Evolutionary conservation across 2,888 invertebrate species (phyloP), one percentile per base, ranked within the genome.

Genomic region (Antheraea yamamai): DNA sequence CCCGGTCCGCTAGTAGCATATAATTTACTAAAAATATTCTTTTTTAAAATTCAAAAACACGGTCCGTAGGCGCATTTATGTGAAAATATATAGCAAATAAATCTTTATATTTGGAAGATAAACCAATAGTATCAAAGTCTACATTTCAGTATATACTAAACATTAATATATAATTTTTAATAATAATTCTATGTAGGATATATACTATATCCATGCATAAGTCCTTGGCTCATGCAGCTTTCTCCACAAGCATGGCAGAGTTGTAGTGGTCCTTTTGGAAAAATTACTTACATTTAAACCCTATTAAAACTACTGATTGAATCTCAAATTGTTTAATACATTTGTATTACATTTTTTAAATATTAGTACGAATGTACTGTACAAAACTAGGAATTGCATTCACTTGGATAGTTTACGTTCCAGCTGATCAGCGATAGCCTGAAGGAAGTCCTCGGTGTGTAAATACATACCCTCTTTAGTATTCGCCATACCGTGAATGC

Each of bases 361-460:
- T 61, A n/a, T 61, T 58, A n/a, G 61, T 61, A 23, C 10, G 23
- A 7, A 30, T 66, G 16, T 30, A 26, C 30, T 66, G 26, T 66
- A 66, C 26, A 30, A 30, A 30, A 2, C 16, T 23, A 61, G 61
- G 20, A 20, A 55, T 55, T 6, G 7, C 72, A 58, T 82, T 87
- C 89, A 91, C 83, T 91, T 89, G 3, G 89, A 81, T 73, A 95
- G 86, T 87, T 95, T 95, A 78, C 88, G 92, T 77, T 97, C 96
- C 12, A 98, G 95, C 84, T 97, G 96, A 76, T 97, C 96, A 74
- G 96, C 96, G 82, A 98, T 97, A 64, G 98, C 98, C 77, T 97
- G 96, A 76, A 98, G 94, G 95, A 98, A 98, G 89, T 98, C 98
- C 94, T 97, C 97, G 0, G 98, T 98, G 89, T 97, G 96, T 79